Percentiles rank a stretch among this genome's conserved stretches.
These are phyloP conservation scores for Todiramphus saurophagus DNA, from an alignment of 2,113 vertebrate genomes.

Conservation along the genomic window DNA sequence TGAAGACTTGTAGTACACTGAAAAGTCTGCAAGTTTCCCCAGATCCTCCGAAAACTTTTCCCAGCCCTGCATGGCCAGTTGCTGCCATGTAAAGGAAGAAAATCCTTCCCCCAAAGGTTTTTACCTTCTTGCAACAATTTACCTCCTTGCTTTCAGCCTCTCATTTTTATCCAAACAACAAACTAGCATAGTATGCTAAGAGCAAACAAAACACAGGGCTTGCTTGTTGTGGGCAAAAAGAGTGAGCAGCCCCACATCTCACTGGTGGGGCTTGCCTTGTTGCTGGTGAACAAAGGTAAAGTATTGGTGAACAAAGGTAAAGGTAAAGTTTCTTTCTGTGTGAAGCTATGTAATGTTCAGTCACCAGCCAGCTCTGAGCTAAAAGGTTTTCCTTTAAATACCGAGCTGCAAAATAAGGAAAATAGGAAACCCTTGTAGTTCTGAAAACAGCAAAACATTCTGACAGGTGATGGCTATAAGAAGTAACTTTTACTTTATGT, in stretches of 20 bases:
- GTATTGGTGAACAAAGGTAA: not conserved
- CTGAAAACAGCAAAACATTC: not conserved
- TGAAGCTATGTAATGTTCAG: not conserved
- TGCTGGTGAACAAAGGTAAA: not conserved
- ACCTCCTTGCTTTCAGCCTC: not conserved
- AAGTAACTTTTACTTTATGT: not conserved
- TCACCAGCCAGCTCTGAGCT: not conserved
- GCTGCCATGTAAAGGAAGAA: not conserved
- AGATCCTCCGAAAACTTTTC: not conserved
- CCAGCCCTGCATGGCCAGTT: not conserved
- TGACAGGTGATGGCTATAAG: not conserved
- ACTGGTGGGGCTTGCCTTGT: not conserved
- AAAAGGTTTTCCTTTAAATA: not conserved
- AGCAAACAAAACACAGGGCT: not conserved
- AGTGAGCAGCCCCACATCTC: not conserved
- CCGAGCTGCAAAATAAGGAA: not conserved
- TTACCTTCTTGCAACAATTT: not conserved
- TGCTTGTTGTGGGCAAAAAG: fast-evolving
- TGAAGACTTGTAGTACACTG: not conserved
- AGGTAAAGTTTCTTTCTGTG: not conserved
- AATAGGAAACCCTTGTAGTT: not conserved
- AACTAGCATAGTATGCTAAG: not conserved
- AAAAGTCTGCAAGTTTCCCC: not conserved
- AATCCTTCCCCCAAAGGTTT: not conserved
- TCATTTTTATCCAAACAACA: not conserved